Evolutionary conservation across 2,113 vertebrate species (phyloP).

Genomic region (Phyllostomus discolor): DNA sequence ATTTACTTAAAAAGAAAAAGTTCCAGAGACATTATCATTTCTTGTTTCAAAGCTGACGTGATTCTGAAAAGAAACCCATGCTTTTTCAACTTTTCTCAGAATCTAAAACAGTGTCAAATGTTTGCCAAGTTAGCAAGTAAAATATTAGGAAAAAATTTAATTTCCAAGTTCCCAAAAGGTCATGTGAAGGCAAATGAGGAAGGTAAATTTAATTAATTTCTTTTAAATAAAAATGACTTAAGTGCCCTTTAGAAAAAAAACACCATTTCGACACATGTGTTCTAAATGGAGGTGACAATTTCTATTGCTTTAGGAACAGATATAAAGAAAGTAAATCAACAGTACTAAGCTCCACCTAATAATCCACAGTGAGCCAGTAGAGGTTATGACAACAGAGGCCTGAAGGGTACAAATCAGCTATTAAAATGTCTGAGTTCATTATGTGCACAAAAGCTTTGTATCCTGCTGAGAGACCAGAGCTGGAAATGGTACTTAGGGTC

Average conservation of each 20-base stretch:
- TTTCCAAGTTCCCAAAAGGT: constrained; percentile 68
- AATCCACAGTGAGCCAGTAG: constrained; percentile 22
- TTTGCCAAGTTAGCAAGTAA: constrained; percentile 74
- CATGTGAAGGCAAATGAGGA: constrained; percentile 58
- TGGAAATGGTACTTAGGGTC: not conserved
- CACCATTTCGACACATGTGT: constrained; percentile 71
- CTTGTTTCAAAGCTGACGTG: constrained; percentile 34
- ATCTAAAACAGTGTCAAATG: constrained; percentile 47
- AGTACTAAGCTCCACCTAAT: constrained; percentile 28
- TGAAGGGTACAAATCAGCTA: constrained; percentile 71
- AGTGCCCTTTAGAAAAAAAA: constrained; percentile 69
- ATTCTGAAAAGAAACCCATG: constrained; percentile 43
- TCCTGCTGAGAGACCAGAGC: constrained; percentile 9
- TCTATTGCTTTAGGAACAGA: constrained; percentile 68
- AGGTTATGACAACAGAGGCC: constrained; percentile 48
- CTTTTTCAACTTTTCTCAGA: constrained; percentile 36
- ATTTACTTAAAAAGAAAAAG: constrained; percentile 30
- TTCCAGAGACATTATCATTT: not conserved
- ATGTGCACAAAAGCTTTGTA: constrained; percentile 28
- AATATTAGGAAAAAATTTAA: constrained; percentile 73
- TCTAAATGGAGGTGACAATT: constrained; percentile 76
- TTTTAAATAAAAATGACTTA: constrained; percentile 79
- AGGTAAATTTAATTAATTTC: constrained; percentile 71
- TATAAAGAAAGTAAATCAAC: constrained; percentile 63
- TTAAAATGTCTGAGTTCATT: constrained; percentile 72